phyloP scores from a whole-genome alignment of 2,888 invertebrate species.

The Anorthoa munda region DNA sequence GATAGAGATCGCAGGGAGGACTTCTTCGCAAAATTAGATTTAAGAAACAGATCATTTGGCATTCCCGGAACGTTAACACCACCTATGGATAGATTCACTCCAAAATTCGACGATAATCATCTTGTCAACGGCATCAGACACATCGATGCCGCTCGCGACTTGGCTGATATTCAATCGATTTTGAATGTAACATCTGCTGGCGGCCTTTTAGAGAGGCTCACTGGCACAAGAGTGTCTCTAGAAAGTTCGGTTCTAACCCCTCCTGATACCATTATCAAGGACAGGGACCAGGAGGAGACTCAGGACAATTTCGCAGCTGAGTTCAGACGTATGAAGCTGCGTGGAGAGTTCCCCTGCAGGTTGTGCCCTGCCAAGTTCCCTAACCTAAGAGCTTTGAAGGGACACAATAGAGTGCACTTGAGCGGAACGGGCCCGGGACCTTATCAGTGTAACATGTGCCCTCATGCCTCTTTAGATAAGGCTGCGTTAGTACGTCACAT shows the following conservation, averaged over 20 bases:
- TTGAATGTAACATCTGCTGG: constrained; percentile 94
- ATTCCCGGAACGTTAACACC: constrained; percentile 87
- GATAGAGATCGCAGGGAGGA: constrained; percentile 93
- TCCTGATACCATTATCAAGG: constrained; percentile 84
- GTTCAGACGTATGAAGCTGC: constrained; percentile 96
- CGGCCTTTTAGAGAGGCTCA: constrained; percentile 92
- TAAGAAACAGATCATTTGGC: constrained; percentile 93
- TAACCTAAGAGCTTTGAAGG: constrained; percentile 96
- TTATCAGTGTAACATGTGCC: constrained; percentile 98
- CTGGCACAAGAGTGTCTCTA: constrained; percentile 84
- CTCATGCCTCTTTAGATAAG: constrained; percentile 97
- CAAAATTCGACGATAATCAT: constrained; percentile 85
- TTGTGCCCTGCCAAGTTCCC: constrained; percentile 97
- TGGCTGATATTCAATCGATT: constrained; percentile 97
- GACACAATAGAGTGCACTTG: constrained; percentile 96
- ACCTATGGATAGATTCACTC: constrained; percentile 85
- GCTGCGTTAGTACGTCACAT: constrained; percentile 97
- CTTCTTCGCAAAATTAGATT: constrained; percentile 95
- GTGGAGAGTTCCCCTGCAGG: constrained; percentile 97
- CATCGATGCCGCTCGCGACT: constrained; percentile 93
- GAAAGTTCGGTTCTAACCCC: constrained; percentile 87
- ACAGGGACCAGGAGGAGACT: constrained; percentile 92
- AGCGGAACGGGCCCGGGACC: constrained; percentile 94
- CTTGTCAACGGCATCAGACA: constrained; percentile 84
- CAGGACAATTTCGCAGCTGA: constrained; percentile 96